phyloP scores from a whole-genome alignment of 2,113 vertebrate species.

The Heteronetta atricapilla region DNA sequence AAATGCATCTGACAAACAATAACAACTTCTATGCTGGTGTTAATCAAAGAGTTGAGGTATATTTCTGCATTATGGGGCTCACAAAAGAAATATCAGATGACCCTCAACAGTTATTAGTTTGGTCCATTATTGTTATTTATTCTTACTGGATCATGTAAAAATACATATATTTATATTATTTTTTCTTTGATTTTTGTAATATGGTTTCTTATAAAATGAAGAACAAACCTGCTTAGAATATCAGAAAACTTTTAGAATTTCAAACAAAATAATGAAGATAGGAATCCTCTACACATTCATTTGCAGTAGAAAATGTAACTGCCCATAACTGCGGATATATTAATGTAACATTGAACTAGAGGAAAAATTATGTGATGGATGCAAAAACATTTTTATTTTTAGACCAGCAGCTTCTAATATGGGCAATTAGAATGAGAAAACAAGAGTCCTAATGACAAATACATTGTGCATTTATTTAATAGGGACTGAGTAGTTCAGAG shows the following conservation, averaged over 20 bases:
- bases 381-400: constrained; percentile 18
- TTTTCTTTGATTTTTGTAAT: not conserved
- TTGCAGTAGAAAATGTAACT: not conserved
- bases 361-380: not conserved
- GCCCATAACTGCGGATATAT: not conserved
- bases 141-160: not conserved
- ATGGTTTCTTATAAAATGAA: not conserved
- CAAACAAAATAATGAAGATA: not conserved
- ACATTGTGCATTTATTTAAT: constrained; percentile 2
- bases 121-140: not conserved
- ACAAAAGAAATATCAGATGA: not conserved
- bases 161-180: not conserved
- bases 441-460: not conserved
- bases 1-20: not conserved
- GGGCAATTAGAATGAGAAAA: not conserved
- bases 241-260: not conserved
- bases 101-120: not conserved
- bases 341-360: not conserved
- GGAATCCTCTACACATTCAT: not conserved
- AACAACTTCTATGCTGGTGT: not conserved
- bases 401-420: not conserved
- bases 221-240: not conserved
- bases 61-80: not conserved
- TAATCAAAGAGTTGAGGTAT: not conserved
- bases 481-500: not conserved